These are phyloP conservation scores for Dendrolimus pini DNA, from an alignment of 2,888 invertebrate species.

Conservation along the genomic window DNA sequence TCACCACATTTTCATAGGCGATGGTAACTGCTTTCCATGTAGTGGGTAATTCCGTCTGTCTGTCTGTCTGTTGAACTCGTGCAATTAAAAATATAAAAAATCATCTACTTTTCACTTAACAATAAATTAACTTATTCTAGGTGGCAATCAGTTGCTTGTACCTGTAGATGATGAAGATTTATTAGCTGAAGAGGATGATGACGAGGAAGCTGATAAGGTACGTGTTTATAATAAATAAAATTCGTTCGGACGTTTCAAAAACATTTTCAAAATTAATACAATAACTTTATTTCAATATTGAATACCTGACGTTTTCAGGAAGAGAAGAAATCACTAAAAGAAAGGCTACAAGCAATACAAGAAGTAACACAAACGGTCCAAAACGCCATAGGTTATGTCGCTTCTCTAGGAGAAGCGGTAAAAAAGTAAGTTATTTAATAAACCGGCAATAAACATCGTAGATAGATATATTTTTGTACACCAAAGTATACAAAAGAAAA, in stretches of 20 bases:
- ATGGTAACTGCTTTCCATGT: no score
- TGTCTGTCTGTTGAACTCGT: no score
- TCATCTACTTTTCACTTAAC: no score
- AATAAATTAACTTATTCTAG: slow-evolving; percentile 26
- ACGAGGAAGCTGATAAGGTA: slow-evolving; percentile 93
- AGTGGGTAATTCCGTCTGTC: no score
- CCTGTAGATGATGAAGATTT: slow-evolving; percentile 81
- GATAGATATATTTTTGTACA: no score
- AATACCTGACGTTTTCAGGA: slow-evolving; percentile 75
- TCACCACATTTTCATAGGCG: no score
- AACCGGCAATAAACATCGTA: no score
- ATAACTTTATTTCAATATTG: no score
- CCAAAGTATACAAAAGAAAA: no score
- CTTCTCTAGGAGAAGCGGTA: slow-evolving; percentile 94
- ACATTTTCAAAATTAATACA: no score
- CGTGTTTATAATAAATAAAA: slow-evolving; percentile 4
- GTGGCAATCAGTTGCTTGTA: slow-evolving; percentile 59
- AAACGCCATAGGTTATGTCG: slow-evolving; percentile 95
- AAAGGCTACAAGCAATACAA: slow-evolving; percentile 95
- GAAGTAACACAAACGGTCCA: slow-evolving; percentile 98
- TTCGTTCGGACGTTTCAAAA: no score
- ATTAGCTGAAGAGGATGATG: slow-evolving; percentile 87
- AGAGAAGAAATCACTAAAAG: slow-evolving; percentile 96
- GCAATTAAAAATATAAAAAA: no score
- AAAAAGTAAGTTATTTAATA: slow-evolving; percentile 84